Base-by-base conservation (phyloP, 2,888 invertebrate species). In the Orgyia antiqua region DNA sequence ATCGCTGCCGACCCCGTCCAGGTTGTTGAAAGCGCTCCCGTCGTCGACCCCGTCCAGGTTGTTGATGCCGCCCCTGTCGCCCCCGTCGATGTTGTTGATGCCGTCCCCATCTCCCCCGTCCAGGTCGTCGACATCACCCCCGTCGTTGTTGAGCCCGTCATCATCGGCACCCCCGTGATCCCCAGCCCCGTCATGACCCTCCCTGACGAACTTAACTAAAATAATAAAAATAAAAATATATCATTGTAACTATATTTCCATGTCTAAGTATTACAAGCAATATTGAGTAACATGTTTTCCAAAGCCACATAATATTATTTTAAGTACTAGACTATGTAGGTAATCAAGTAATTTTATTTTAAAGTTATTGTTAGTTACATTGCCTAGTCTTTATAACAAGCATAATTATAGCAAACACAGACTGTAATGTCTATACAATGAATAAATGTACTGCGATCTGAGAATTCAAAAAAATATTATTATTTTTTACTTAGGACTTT, bases 161-260 rank as follows among this genome's bases (percentile, higher is more conserved):
- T 25, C 2, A 6, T 4, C 15, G 6, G 15, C 15, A 6, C 15
- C 6, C 11, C 11, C n/a, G 9, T 9, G 2, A 2, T n/a, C 12
- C 17, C 8, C 11, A 3, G 3, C 12, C 50, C 51, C 31, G 46
- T 54, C 27, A 6, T 15, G 15, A 6, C 32, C 19, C 51, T 58
- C 15, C 65, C 68, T 29, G 64, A 56, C 5, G 32, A 21, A 24
- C 60, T 64, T 32, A 62, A 63, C 54, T 67, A 60, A 63, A n/a
- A 19, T n/a, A n/a, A n/a, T n/a, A n/a, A n/a, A n/a, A n/a, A n/a
- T n/a, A n/a, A n/a, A n/a, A n/a, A n/a, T n/a, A n/a, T n/a, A n/a
- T n/a, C n/a, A n/a, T n/a, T n/a, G n/a, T n/a, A n/a, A n/a, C n/a
- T n/a, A n/a, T n/a, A n/a, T n/a, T n/a, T n/a, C n/a, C n/a, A n/a